These are phyloP conservation scores for Aphelenchoides fujianensis DNA, from an alignment of 1,140 invertebrate species.

Conservation along the genomic window DNA sequence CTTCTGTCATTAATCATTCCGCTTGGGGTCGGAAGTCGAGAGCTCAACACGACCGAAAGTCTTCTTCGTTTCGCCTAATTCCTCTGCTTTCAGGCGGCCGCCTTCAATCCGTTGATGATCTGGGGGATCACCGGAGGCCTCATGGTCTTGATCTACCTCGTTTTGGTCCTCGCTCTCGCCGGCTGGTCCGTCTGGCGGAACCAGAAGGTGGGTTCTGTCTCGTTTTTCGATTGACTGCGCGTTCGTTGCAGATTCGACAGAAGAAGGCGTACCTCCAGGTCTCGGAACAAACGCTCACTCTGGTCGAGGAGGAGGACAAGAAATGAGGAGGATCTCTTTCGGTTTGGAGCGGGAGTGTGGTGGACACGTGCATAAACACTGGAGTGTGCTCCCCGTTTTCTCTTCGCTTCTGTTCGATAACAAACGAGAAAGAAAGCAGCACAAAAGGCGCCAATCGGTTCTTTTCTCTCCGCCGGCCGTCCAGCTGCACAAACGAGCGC, in stretches of 20 bases:
- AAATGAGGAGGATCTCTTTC: background rate
- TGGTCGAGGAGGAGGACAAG: background rate
- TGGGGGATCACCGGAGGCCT: background rate
- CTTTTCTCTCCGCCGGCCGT: too few relatives aligned
- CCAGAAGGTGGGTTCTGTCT: background rate
- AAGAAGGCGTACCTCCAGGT: background rate
- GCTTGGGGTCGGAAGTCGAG: too few relatives aligned
- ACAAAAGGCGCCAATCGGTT: too few relatives aligned
- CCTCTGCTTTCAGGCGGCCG: background rate
- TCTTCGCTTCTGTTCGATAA: too few relatives aligned
- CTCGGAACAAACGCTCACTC: background rate
- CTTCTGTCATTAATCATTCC: too few relatives aligned
- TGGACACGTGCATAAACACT: too few relatives aligned
- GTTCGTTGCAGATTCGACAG: background rate
- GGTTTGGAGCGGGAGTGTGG: too few relatives aligned
- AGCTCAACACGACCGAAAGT: too few relatives aligned
- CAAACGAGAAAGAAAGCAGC: too few relatives aligned
- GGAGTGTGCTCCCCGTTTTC: too few relatives aligned
- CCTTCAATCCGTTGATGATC: background rate
- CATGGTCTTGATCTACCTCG: background rate
- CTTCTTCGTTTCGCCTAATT: too few relatives aligned
- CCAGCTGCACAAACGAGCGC: too few relatives aligned
- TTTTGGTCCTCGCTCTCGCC: background rate
- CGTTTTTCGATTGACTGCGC: background rate
- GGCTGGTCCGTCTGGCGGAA: background rate